These are phyloP conservation scores for Drosophila lutescens DNA, from an alignment of 2,888 invertebrate genomes.

Conservation along the genomic window DNA sequence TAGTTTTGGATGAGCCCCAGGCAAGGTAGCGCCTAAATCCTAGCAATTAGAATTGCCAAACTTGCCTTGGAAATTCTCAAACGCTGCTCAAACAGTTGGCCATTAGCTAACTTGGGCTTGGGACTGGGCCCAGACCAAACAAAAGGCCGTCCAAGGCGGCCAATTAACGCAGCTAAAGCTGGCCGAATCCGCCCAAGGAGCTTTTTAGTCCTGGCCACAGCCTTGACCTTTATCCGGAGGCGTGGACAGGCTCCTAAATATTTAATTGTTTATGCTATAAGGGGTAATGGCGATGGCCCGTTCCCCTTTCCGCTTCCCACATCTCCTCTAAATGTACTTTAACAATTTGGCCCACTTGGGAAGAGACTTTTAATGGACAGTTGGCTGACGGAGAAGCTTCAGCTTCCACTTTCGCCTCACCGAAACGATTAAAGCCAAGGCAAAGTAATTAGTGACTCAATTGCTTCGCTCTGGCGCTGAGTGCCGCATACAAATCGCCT, in stretches of 20 bases:
- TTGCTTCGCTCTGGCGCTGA: slow-evolving; percentile 59
- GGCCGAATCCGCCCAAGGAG: slow-evolving; percentile 57
- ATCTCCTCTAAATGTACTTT: slow-evolving; percentile 39
- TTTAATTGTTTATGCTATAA: slow-evolving; percentile 75
- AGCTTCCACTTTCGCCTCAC: slow-evolving; percentile 26
- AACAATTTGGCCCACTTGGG: slow-evolving; percentile 47
- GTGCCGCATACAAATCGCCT: slow-evolving; percentile 70
- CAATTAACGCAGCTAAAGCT: slow-evolving; percentile 73
- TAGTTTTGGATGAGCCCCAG: slow-evolving; percentile 20
- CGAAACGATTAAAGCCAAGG: slow-evolving; percentile 68
- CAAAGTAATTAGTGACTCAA: slow-evolving; percentile 79
- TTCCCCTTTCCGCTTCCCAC: background rate
- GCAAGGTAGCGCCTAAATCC: slow-evolving; percentile 32
- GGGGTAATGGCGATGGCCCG: slow-evolving; percentile 29
- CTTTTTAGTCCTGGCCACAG: slow-evolving; percentile 50
- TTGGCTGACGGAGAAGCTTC: slow-evolving; percentile 14
- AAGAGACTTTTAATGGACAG: slow-evolving; percentile 72
- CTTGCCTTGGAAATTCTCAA: slow-evolving; percentile 64
- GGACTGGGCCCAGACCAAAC: slow-evolving; percentile 47
- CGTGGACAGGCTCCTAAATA: slow-evolving; percentile 63
- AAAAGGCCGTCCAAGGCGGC: slow-evolving; percentile 59
- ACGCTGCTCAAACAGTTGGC: slow-evolving; percentile 66
- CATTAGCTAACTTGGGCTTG: slow-evolving; percentile 59
- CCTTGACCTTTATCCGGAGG: slow-evolving; percentile 79
- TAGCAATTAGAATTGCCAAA: slow-evolving; percentile 35